Base-by-base conservation (phyloP, 2,888 invertebrate genomes). In the Junonia oenone region DNA sequence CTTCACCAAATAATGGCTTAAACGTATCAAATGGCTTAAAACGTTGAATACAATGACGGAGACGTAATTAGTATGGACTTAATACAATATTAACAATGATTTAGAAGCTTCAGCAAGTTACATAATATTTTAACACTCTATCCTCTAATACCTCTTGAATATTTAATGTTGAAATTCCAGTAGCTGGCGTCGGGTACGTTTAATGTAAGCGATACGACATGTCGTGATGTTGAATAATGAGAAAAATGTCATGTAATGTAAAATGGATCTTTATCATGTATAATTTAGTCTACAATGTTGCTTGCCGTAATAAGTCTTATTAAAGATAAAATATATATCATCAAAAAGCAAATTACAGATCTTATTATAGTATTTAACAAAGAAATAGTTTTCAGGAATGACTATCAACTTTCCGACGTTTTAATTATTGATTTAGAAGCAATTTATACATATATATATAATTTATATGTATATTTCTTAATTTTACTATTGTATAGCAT, bases 141-240 rank as follows among this genome's bases (percentile, higher is more conserved):
- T 75, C 75, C 71, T 64, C 65, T 78, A 75, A 76, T 65, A 69
- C 76, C 79, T 76, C 70, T 72, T 85, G 81, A 83, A 85, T 86
- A 83, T 85, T 84, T 81, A 82, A 81, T 58, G 50, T 35, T 40
- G 45, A 48, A 57, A 57, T 59, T 59, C 43, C 51, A 13, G 26
- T 43, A 43, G 22, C 22, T 13, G 26, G 26, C 19, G 13, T 26
- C 9, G 43, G n/a, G n/a, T 43, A 2, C 13, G 13, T 26, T 43
- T 2, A 19, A 2, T 40, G 11, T 6, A n/a, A 0, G 19, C 22
- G 26, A 43, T 43, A 19, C 38, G 43, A 26, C 1, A 43, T 43
- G n/a, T 43, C 22, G 22, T 22, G 22, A 43, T n/a, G 11, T 1
- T 6, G 22, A 3, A 22, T 22, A 22, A 22, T 22, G 22, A 22